Base-by-base conservation (phyloP, 2,113 vertebrate species). In the Sturnira hondurensis region DNA sequence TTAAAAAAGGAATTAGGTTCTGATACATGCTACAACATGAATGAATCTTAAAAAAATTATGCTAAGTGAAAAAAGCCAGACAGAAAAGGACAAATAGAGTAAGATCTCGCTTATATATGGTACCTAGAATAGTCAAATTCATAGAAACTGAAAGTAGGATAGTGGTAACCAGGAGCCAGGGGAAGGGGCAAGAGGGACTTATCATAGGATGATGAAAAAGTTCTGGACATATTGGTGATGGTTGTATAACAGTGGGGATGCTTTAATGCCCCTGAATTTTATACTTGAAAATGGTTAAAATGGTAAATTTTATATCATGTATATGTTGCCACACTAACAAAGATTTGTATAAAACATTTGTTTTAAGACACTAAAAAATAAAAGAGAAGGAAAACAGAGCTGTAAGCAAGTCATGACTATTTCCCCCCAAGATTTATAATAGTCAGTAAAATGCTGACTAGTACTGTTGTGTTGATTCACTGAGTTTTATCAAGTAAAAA, bases 401-500 rank as follows among this genome's bases (percentile, higher is more conserved):
- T 28, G 22, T 19, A 67, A 88, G 78, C 87, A 92, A 80, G 33
- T 80, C 63, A 38, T 58, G 80, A 28, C 8, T 38, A 7, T 31
- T 52, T 19, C n/a, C 3, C 28, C 12, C 22, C 70, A 50, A 71
- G 71, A 36, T 88, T 80, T 90, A 61, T 73, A 89, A 74, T 28
- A 50, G 65, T 90, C 77, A 58, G 20, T 36, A 87, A 96, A 96
- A 87, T 61, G 74, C 19, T 78, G 20, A 77, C 1, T 47, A 50
- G 68, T 65, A 24, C 7, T 80, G 2, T 38, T 38, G 11, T 38
- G 4, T 71, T 86, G 78, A 24, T 84, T 89, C 54, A 71, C 54
- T 81, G 73, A 78, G 56, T 89, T 94, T 93, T 89, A n/a, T 56
- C 45, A 95, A 61, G 41, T 71, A 63, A 70, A 86, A 87, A 45